Evolutionary conservation across 2,797 vertebrate genomes (phyloP), one percentile per base, ranked within the genome.

Genomic region (Spatula versicolor): DNA sequence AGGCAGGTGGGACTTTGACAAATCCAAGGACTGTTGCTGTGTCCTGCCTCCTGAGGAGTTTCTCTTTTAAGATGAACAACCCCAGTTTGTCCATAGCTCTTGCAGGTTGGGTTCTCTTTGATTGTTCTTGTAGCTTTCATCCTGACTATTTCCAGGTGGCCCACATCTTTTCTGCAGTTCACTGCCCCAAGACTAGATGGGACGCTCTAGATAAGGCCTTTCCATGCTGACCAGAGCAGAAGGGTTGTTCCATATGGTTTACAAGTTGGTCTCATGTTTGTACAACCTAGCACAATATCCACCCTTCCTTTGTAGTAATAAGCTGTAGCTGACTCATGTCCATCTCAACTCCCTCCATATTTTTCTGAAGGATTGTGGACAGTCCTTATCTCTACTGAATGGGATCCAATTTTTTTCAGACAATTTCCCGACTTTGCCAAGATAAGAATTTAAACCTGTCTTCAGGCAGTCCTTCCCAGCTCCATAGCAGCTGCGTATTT

Each of bases 401-500:
- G 4, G 23, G 60, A 62, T 95, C 72, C 81, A 93, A 4, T 63
- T 48, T 75, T 88, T 83, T 54, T 39, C 67, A 76, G 74, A 45
- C 14, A 3, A 93, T 90, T 86, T 54, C 23, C 41, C n/a, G 5
- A 31, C 64, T 73, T 41, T 85, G 83, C 91, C 90, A 96, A 80
- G 75, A 77, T 64, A 69, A 77, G 75, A 92, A 95, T 85, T 86
- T 84, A 94, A 87, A 88, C 71, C 60, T 94, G 68, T 93, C 78
- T 96, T 95, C 75, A 72, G 54, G 75, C 90, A 74, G 67, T 5
- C 60, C 78, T 94, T 89, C 72, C 68, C 88, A 89, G 92, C 43
- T 83, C 73, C 72, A 50, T 37, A 85, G 78, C 90, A 96, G 93
- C 93, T 95, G 90, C 2, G 7, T 79, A 58, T 96, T 96, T 95